phyloP scores from a whole-genome alignment of 1,140 invertebrate species.

The honey bee (Apis mellifera) region DNA sequence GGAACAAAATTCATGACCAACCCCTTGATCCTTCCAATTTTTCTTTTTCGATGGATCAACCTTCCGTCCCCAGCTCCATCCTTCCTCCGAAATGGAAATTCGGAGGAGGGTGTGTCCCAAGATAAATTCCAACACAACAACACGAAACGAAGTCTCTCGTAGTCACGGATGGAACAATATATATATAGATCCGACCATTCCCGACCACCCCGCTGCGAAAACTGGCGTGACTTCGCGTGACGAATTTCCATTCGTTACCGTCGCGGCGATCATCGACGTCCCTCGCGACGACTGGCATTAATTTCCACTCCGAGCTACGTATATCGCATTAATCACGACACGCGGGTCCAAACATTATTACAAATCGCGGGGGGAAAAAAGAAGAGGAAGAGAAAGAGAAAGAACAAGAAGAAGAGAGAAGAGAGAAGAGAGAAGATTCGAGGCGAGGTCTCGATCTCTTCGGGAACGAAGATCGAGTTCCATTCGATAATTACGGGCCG shows the following conservation, averaged over 20 bases:
- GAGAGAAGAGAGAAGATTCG: too few species aligned
- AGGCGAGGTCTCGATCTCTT: neutral
- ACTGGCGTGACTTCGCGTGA: constrained; percentile 33
- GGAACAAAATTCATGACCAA: constrained; percentile 4
- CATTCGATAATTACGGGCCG: constrained; percentile 7
- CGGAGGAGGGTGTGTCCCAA: constrained; percentile 41
- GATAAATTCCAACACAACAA: constrained; percentile 39
- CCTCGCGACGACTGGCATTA: constrained; percentile 10
- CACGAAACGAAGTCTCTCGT: too few species aligned
- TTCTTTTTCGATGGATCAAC: neutral
- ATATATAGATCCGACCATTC: neutral
- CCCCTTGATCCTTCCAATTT: neutral
- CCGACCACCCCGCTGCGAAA: constrained; percentile 36
- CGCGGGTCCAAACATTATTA: constrained; percentile 30
- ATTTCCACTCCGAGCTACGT: neutral
- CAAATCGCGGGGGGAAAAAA: neutral
- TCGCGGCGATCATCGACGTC: constrained; percentile 20
- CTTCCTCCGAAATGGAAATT: constrained; percentile 27
- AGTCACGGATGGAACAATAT: neutral
- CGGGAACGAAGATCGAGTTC: neutral
- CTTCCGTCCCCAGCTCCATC: too few species aligned
- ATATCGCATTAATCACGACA: constrained; percentile 26
- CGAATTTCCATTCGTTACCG: constrained; percentile 47
- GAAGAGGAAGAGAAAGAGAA: neutral
- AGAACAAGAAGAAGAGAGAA: neutral